phyloP scores from a whole-genome alignment of 2,797 vertebrate genomes.

The Fringilla coelebs region DNA sequence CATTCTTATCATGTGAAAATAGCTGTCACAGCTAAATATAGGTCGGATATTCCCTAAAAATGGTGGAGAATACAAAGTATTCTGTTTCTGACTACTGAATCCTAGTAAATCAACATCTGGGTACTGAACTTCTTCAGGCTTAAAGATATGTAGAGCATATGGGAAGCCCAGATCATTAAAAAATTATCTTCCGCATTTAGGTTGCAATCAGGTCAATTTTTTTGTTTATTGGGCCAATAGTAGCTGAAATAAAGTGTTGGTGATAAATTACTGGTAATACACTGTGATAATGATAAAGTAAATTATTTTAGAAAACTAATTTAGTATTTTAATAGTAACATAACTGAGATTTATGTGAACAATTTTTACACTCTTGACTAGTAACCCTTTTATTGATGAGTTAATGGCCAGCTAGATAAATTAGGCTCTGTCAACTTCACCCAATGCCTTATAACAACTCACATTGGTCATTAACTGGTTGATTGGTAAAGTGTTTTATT shows the following conservation, averaged over 20 bases:
- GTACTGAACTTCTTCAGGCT: not conserved
- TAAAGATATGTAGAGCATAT: not conserved
- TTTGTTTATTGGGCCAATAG: conserved; percentile 47
- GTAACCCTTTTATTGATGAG: conserved; percentile 63
- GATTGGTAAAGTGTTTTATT: conserved; percentile 63
- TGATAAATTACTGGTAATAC: conserved; percentile 44
- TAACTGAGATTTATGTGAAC: conserved; percentile 63
- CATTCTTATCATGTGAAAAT: not conserved
- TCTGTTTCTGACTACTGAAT: not conserved
- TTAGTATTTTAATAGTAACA: conserved; percentile 57
- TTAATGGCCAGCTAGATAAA: conserved; percentile 57
- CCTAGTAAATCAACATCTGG: not conserved
- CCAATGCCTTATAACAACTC: conserved; percentile 18
- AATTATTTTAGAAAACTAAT: conserved; percentile 68
- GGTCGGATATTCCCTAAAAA: not conserved
- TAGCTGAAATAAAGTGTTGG: conserved; percentile 11
- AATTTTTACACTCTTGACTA: conserved; percentile 55
- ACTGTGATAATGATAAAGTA: conserved; percentile 36
- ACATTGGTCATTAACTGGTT: conserved; percentile 45
- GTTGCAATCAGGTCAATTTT: not conserved
- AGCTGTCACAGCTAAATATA: not conserved
- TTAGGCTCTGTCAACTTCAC: conserved; percentile 39
- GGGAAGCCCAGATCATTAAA: not conserved
- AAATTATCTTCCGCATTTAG: not conserved
- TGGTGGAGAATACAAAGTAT: accelerated